Evolutionary conservation across 2,113 vertebrate species (phyloP), one percentile per base, ranked within the genome.

Genomic region (Hystrix cristata): DNA sequence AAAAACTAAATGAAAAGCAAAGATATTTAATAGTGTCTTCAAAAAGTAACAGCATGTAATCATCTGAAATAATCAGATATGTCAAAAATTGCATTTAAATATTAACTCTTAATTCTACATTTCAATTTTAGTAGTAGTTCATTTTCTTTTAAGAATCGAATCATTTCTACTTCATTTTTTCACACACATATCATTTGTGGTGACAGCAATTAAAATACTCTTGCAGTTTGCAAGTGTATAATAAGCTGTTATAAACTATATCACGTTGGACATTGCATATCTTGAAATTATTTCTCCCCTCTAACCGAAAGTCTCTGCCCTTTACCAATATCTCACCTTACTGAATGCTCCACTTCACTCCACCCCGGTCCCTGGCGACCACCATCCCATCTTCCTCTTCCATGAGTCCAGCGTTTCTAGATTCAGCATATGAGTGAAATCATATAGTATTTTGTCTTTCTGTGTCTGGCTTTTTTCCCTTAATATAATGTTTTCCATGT

Each of bases 111-210:
- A 65, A 72, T 65, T 21, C 64, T 87, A 72, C 23, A 76, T 27
- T 53, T 95, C 64, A 72, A 87, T 38, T 82, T 91, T 87, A 94
- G 27, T 87, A 94, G 27, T 38, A 91, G 16, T 78, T 85, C 59
- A 91, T 5, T 90, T 81, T 72, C 38, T 79, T 90, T 53, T 71
- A 69, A 81, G 10, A 95, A 72, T 53, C 14, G 86, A 89, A 81
- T 72, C 5, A 79, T 69, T 91, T 74, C 29, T 76, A 81, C 23
- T 86, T 87, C 46, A 74, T 74, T 57, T 95, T 91, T 85, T 65
- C 53, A 38, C 60, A 21, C 21, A 55, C 53, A 38, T 10, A 25
- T 78, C 25, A 38, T 90, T 82, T n/a, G 38, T 29, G 38, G 5
- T 60, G 15, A 51, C 1, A 92, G 31, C 19, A 71, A 71, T 8